A percentile compares a stretch with the other conserved stretches of the same genome.
Conservation (phyloP, 2,888 invertebrate genomes). For the Polyommatus icarus region DNA sequence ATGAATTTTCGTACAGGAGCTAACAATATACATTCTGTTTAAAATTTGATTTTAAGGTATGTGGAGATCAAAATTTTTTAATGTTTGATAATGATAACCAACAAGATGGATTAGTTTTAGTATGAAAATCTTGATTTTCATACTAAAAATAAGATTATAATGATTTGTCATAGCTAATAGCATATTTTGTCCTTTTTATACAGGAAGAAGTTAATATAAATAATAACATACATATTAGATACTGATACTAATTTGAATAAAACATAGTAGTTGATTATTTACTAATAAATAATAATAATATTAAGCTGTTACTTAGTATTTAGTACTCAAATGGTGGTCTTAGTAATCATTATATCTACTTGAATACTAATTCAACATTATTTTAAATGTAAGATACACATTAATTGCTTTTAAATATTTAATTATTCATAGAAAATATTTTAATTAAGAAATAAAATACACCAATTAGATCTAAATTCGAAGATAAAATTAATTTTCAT, state of each 20-base stretch:
- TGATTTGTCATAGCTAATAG: no score
- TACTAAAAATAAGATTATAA: no score
- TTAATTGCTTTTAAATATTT: constrained; percentile 15
- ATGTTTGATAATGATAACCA: no score
- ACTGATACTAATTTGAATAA: background rate
- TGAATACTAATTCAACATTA: background rate
- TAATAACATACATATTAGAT: no score
- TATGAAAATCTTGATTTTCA: no score
- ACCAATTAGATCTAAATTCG: background rate
- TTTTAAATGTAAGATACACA: background rate
- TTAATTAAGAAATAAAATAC: constrained; percentile 14
- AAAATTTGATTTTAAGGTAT: background rate
- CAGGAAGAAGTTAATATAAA: no score
- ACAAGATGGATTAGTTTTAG: no score
- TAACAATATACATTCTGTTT: background rate
- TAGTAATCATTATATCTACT: background rate
- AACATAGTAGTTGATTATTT: background rate
- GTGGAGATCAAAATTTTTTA: no score
- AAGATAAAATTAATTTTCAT: background rate
- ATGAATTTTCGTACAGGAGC: background rate
- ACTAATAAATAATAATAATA: background rate
- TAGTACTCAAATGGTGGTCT: background rate
- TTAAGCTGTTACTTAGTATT: background rate
- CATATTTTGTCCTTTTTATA: no score
- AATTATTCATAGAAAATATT: background rate